A percentile compares a stretch with the other conserved stretches of the same genome.
These are phyloP conservation scores for Ichneumon xanthorius DNA, from an alignment of 2,888 invertebrate genomes.

Conservation along the genomic window DNA sequence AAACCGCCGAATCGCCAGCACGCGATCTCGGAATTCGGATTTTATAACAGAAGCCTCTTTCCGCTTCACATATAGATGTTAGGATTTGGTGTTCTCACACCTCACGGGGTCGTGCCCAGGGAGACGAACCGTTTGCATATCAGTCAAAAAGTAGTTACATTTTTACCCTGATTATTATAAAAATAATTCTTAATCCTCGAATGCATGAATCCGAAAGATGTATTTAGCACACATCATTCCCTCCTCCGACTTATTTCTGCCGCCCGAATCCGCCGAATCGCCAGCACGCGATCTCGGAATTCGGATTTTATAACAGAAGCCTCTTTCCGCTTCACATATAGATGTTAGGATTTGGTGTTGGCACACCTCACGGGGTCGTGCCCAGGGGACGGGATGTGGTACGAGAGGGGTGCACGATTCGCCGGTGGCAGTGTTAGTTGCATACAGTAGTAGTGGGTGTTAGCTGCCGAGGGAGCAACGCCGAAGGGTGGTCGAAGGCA, in stretches of 20 bases:
- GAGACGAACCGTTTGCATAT: neutral
- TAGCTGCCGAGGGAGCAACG: conserved; percentile 20
- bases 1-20: conserved; percentile 21
- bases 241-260: conserved; percentile 7
- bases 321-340: neutral
- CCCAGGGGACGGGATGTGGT: conserved; percentile 4
- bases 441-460: conserved; percentile 2
- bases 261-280: neutral
- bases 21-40: neutral
- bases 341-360: conserved; percentile 21
- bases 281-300: neutral
- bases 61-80: conserved; percentile 4
- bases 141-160: neutral
- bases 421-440: neutral
- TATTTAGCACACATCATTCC: neutral
- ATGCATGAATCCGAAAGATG: neutral
- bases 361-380: conserved; percentile 20
- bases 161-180: neutral
- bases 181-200: neutral
- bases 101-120: conserved; percentile 4
- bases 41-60: conserved; percentile 13
- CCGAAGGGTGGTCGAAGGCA: conserved; percentile 67
- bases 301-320: conserved; percentile 20
- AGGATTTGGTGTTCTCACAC: conserved; percentile 33
- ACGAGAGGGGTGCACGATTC: conserved; percentile 19